Conservation (phyloP, 1,140 invertebrate genomes). For the Charaxes varanes region DNA sequence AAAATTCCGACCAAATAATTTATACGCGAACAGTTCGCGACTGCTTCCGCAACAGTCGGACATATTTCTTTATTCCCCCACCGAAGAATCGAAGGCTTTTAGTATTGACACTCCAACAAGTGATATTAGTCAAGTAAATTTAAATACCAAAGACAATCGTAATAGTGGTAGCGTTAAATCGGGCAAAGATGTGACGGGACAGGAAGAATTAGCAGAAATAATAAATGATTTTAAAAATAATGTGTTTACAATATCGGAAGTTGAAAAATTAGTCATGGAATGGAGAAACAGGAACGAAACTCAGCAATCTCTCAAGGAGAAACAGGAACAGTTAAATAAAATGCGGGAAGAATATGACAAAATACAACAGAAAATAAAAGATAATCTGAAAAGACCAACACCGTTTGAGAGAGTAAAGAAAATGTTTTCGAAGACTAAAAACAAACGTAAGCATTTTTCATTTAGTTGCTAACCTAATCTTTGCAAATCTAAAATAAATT, state of each 20-base stretch:
- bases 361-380: constrained; percentile 84
- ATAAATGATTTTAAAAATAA: constrained; percentile 94
- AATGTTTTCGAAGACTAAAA: constrained; percentile 79
- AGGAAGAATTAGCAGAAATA: constrained; percentile 89
- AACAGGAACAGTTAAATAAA: constrained; percentile 85
- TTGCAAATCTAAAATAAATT: neutral
- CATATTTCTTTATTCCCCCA: constrained; percentile 61
- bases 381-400: constrained; percentile 82
- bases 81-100: constrained; percentile 63
- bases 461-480: too few relatives aligned
- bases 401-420: constrained; percentile 86
- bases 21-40: constrained; percentile 65
- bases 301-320: constrained; percentile 88
- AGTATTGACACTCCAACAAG: constrained; percentile 62
- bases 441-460: constrained; percentile 47
- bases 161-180: constrained; percentile 60
- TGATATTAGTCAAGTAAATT: constrained; percentile 65
- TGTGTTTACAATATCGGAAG: constrained; percentile 87
- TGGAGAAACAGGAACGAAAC: constrained; percentile 91
- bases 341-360: constrained; percentile 88
- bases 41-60: constrained; percentile 56
- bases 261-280: constrained; percentile 87
- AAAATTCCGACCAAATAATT: constrained; percentile 63
- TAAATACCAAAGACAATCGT: constrained; percentile 57
- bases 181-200: constrained; percentile 59